A percentile compares a stretch with the other conserved stretches of the same genome.
Evolutionary conservation across 2,113 vertebrate species (phyloP).

Genomic region (Reinhardtius hippoglossoides): DNA sequence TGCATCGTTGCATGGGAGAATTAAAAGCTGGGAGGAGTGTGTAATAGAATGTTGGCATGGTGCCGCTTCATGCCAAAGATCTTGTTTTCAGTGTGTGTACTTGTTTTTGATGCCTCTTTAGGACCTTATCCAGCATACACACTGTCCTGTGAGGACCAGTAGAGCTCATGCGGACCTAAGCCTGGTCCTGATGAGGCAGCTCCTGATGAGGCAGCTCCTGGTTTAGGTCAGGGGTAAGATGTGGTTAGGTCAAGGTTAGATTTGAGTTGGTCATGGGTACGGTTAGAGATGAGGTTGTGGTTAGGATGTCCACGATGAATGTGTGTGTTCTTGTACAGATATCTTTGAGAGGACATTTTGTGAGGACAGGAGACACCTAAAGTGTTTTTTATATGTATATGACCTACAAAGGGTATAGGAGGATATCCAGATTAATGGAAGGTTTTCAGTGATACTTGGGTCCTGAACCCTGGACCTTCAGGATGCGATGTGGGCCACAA

Average conservation of each 20-base stretch:
- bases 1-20: conserved; percentile 26
- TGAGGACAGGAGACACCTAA: too few relatives aligned
- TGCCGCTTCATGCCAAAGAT: conserved; percentile 1
- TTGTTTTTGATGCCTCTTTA: background rate
- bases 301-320: background rate
- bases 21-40: conserved; percentile 48
- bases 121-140: background rate
- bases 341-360: too few relatives aligned
- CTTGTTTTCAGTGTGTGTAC: conserved; percentile 13
- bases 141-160: background rate
- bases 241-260: background rate
- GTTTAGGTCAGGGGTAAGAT: background rate
- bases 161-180: too few relatives aligned
- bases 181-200: background rate
- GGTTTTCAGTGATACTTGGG: too few relatives aligned
- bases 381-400: too few relatives aligned
- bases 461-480: too few relatives aligned
- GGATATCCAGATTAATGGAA: too few relatives aligned
- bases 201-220: background rate
- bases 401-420: too few relatives aligned
- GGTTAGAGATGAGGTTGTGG: background rate
- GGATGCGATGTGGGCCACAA: too few relatives aligned
- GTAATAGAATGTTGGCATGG: conserved; percentile 35
- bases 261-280: too few relatives aligned
- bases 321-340: too few relatives aligned